Evolutionary conservation across 2,113 vertebrate species (phyloP).

Genomic region (Brachionichthys hirsutus): DNA sequence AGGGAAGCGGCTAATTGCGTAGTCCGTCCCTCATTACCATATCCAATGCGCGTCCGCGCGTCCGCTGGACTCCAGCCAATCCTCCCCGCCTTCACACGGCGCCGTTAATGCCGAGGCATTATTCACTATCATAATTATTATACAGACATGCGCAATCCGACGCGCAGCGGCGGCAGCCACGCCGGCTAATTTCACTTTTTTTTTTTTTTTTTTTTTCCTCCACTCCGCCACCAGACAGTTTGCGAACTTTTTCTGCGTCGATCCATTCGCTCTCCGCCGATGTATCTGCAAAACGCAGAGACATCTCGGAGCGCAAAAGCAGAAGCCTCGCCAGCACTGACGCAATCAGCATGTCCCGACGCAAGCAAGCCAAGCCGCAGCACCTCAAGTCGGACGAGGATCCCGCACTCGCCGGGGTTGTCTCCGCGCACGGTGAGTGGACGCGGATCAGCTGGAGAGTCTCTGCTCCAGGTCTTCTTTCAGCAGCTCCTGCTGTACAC

Average conservation of each 20-base stretch:
- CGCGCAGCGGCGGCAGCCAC: constrained; percentile 70
- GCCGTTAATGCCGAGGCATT: constrained; percentile 92
- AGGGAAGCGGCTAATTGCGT: constrained; percentile 90
- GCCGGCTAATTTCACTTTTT: constrained; percentile 69
- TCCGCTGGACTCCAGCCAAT: constrained; percentile 89
- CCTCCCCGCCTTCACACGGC: constrained; percentile 74
- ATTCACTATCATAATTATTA: constrained; percentile 96
- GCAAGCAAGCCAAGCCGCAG: constrained; percentile 99
- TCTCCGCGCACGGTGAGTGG: constrained; percentile 90
- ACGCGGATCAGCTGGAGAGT: constrained; percentile 14
- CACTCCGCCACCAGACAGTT: constrained; percentile 67
- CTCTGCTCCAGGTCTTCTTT: too few relatives aligned
- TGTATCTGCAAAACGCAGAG: constrained; percentile 89
- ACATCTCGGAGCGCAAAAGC: constrained; percentile 76
- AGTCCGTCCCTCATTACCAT: constrained; percentile 95
- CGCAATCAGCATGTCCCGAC: constrained; percentile 92
- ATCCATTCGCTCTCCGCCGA: constrained; percentile 80
- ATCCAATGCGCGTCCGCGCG: constrained; percentile 89
- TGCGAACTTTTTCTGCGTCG: constrained; percentile 72
- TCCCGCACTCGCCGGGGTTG: constrained; percentile 86
- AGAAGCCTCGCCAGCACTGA: constrained; percentile 61
- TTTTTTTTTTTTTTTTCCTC: not conserved
- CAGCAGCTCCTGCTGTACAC: not conserved
- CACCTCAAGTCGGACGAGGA: constrained; percentile 96
- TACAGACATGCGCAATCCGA: constrained; percentile 89